Percentiles rank a stretch among this genome's conserved stretches.
phyloP scores from a whole-genome alignment of 2,797 vertebrate genomes.

The Sternarchorhynchus goeldii region DNA sequence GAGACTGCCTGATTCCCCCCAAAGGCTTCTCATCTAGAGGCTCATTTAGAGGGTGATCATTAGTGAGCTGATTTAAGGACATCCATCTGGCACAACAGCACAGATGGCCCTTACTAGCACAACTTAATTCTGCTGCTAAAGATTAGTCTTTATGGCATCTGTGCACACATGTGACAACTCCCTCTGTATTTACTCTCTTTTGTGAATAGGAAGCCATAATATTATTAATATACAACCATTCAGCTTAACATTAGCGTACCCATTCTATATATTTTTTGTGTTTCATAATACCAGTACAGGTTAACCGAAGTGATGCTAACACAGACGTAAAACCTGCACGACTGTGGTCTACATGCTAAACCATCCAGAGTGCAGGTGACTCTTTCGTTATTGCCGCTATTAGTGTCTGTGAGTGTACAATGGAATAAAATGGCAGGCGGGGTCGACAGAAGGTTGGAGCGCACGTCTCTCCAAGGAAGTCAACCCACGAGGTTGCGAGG shows the following conservation, averaged over 20 bases:
- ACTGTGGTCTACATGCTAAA: neutral
- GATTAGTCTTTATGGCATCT: too few relatives aligned
- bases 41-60: constrained; percentile 77
- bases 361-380: neutral
- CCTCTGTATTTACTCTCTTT: constrained; percentile 6
- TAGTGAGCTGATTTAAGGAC: constrained; percentile 68
- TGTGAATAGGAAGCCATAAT: neutral
- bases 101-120: constrained; percentile 71
- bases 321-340: neutral
- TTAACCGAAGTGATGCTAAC: neutral
- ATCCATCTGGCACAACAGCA: constrained; percentile 68
- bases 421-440: constrained; percentile 6
- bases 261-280: neutral
- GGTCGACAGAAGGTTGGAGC: constrained; percentile 30
- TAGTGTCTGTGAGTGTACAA: constrained; percentile 7
- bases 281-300: too few relatives aligned
- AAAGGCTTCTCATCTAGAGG: constrained; percentile 50
- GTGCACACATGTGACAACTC: constrained; percentile 48
- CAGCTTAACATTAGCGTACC: neutral
- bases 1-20: constrained; percentile 43
- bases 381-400: neutral
- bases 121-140: constrained; percentile 50
- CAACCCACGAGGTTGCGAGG: constrained; percentile 61
- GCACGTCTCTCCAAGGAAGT: constrained; percentile 23
- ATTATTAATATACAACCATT: neutral